These are phyloP conservation scores for Rhagoletis zephyria DNA, from an alignment of 1,140 invertebrate genomes.

Conservation along the genomic window DNA sequence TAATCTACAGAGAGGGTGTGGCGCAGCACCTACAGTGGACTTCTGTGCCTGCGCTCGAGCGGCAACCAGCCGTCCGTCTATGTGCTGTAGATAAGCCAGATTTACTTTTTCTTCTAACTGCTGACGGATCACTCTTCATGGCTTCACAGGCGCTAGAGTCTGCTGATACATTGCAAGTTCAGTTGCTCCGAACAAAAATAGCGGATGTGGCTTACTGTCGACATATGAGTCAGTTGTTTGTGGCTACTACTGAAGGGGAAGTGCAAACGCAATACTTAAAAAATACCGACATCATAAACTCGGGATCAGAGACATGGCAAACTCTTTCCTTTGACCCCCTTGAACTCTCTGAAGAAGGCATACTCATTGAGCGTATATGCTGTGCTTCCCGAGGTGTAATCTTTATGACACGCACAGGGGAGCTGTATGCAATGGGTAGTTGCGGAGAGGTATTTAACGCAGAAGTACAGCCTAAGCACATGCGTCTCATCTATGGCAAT, in stretches of 20 bases:
- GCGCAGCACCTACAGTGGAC: not conserved
- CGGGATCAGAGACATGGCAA: conserved; percentile 60
- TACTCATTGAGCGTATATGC: conserved; percentile 64
- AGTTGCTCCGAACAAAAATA: conserved; percentile 60
- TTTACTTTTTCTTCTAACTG: conserved; percentile 63
- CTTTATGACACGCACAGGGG: conserved; percentile 63
- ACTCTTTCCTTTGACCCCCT: conserved; percentile 66
- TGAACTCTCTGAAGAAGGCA: conserved; percentile 67
- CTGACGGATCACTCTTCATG: conserved; percentile 64
- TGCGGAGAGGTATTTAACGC: conserved; percentile 66
- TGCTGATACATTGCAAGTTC: conserved; percentile 57
- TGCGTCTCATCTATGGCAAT: conserved; percentile 66
- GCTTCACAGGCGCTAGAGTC: conserved; percentile 46
- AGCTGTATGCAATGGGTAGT: conserved; percentile 67
- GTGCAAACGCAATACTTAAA: conserved; percentile 60
- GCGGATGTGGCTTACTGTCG: conserved; percentile 66
- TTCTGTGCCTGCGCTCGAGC: not conserved
- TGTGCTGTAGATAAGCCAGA: conserved; percentile 7
- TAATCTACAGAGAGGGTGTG: conserved; percentile 25
- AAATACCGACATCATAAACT: conserved; percentile 8
- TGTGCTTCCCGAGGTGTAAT: conserved; percentile 66
- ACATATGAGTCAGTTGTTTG: conserved; percentile 61
- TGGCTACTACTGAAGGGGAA: conserved; percentile 62
- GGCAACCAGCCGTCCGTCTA: conserved; percentile 19
- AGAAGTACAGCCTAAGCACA: conserved; percentile 65